Conservation (phyloP, 2,888 invertebrate species). For the Latrodectus hesperus region DNA sequence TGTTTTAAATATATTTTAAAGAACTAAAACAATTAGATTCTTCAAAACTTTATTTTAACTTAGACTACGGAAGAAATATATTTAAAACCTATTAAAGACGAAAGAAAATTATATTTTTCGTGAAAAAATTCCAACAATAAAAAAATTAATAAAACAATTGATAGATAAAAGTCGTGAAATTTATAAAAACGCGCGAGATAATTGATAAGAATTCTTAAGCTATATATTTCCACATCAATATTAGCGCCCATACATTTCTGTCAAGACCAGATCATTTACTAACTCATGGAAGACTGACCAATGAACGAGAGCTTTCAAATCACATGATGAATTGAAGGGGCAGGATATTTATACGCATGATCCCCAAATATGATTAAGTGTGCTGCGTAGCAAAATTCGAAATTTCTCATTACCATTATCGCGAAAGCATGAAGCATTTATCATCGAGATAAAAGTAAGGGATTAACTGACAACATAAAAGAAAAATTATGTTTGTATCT, state of each 20-base stretch:
- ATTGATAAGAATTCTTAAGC: too few relatives aligned
- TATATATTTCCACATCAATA: background rate
- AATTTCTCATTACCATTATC: conserved; percentile 2
- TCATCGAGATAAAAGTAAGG: background rate
- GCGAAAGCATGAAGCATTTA: background rate
- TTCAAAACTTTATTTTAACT: too few relatives aligned
- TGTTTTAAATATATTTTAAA: too few relatives aligned
- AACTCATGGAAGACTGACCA: background rate
- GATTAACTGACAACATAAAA: background rate
- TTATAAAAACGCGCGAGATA: too few relatives aligned
- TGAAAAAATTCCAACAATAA: too few relatives aligned
- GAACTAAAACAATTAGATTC: too few relatives aligned
- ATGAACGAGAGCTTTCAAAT: background rate
- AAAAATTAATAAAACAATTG: too few relatives aligned
- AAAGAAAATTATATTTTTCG: too few relatives aligned
- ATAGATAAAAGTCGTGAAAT: too few relatives aligned
- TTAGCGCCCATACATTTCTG: background rate
- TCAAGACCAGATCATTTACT: background rate
- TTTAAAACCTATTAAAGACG: too few relatives aligned
- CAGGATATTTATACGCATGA: background rate
- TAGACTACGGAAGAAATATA: too few relatives aligned
- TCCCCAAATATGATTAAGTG: background rate
- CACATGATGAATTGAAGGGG: background rate
- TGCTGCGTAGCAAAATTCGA: background rate
- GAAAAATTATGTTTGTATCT: too few relatives aligned